Evolutionary conservation across 2,113 vertebrate genomes (phyloP).

Genomic region (Ceratotherium simum): DNA sequence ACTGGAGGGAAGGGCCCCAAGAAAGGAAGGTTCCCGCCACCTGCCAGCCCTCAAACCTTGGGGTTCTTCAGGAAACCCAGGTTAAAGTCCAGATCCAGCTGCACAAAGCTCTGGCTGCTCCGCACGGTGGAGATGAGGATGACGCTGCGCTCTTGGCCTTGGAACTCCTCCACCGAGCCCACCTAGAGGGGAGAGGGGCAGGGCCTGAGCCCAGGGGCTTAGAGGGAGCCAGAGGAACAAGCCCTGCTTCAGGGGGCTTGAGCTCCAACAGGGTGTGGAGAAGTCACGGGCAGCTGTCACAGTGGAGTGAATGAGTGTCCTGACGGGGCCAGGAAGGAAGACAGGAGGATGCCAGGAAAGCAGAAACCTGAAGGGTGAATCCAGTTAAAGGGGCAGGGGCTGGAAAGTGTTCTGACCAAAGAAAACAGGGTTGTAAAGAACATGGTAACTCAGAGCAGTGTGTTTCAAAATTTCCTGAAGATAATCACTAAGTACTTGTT

Average conservation of each 20-base stretch:
- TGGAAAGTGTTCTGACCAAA: background rate
- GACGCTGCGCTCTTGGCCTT: constrained; percentile 95
- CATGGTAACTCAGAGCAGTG: background rate
- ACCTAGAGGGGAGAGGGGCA: constrained; percentile 86
- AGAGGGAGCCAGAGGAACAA: fast-evolving
- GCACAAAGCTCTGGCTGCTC: constrained; percentile 87
- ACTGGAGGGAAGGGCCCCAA: fast-evolving
- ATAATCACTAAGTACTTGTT: background rate
- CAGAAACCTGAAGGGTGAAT: background rate
- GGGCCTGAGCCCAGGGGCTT: background rate
- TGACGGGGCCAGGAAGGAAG: background rate
- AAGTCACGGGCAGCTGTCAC: background rate
- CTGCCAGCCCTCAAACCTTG: constrained; percentile 88
- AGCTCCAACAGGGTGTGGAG: background rate
- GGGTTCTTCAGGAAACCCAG: constrained; percentile 96
- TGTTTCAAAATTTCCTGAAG: background rate
- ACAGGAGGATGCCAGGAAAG: background rate
- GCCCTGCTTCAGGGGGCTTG: background rate
- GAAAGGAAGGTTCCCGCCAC: background rate
- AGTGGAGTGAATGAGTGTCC: background rate
- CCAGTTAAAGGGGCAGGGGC: background rate
- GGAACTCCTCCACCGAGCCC: constrained; percentile 97
- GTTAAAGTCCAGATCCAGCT: constrained; percentile 89
- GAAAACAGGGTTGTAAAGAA: background rate
- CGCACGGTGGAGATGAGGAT: constrained; percentile 95